Percentiles rank a stretch among this genome's conserved stretches.
phyloP scores from a whole-genome alignment of 2,797 vertebrate genomes.

The Tiaroga cobitis region DNA sequence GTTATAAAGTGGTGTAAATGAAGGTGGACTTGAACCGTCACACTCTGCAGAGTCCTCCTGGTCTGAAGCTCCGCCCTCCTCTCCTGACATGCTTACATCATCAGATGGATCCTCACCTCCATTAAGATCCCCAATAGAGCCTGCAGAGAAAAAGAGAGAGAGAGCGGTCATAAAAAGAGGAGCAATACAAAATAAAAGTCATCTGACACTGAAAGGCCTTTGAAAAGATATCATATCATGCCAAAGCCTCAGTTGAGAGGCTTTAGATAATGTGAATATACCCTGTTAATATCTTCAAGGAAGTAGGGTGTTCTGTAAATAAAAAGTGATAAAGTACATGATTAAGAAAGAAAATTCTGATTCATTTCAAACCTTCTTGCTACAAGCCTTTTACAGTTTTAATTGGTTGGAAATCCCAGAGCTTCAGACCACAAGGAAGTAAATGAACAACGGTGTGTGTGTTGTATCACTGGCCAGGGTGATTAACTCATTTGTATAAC shows the following conservation, averaged over 20 bases:
- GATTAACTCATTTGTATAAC: conserved; percentile 77
- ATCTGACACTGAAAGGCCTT: background rate
- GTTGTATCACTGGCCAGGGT: conserved; percentile 51
- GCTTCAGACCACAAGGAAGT: conserved; percentile 42
- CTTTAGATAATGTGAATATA: conserved; percentile 39
- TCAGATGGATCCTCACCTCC: conserved; percentile 78
- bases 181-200: conserved; percentile 12
- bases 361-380: conserved; percentile 42
- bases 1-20: conserved; percentile 68
- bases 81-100: conserved; percentile 79
- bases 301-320: conserved; percentile 47
- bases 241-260: conserved; percentile 29
- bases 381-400: conserved; percentile 40
- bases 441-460: conserved; percentile 28
- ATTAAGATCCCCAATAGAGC: conserved; percentile 88
- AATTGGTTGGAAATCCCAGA: conserved; percentile 59
- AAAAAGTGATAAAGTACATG: conserved; percentile 45
- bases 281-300: conserved; percentile 26
- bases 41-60: conserved; percentile 78
- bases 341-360: conserved; percentile 50
- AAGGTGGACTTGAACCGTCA: conserved; percentile 72
- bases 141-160: conserved; percentile 69
- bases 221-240: conserved; percentile 37
- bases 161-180: conserved; percentile 23
- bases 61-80: conserved; percentile 80